These are phyloP conservation scores for Meleagris gallopavo DNA, from an alignment of 2,113 vertebrate species.

Conservation along the genomic window DNA sequence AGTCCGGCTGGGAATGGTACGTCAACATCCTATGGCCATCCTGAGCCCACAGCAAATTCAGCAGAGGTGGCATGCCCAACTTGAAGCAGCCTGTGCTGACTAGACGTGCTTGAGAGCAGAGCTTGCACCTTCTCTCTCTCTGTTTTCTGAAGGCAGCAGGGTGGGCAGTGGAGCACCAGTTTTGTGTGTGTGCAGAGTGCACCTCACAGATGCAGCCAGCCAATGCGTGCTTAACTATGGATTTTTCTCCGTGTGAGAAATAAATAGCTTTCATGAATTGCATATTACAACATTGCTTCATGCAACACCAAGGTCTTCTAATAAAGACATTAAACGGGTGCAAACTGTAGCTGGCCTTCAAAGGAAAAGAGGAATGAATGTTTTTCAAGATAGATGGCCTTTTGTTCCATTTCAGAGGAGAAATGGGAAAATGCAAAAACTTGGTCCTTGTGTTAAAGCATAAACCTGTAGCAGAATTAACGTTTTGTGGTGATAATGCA, in stretches of 20 bases:
- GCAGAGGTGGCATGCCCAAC: neutral
- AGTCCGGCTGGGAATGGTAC: slow-evolving; percentile 96
- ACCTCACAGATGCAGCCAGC: neutral
- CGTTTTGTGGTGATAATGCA: slow-evolving; percentile 55
- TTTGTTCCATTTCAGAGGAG: neutral
- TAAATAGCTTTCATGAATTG: neutral
- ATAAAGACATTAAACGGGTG: neutral
- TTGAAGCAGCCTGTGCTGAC: neutral
- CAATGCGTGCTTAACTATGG: fast-evolving
- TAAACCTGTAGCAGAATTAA: neutral
- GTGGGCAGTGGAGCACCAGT: neutral
- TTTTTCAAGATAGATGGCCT: neutral
- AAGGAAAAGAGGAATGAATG: neutral
- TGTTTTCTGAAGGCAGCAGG: neutral
- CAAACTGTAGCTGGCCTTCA: neutral
- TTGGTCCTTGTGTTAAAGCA: neutral
- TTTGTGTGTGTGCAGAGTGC: fast-evolving
- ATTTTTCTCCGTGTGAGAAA: neutral
- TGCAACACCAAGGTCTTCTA: neutral
- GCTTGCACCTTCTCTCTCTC: fast-evolving
- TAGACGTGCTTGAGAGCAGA: neutral
- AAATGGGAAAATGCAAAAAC: neutral
- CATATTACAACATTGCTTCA: neutral
- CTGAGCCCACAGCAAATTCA: neutral
- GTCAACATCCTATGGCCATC: slow-evolving; percentile 32